These are phyloP conservation scores for Orthosia gothica DNA, from an alignment of 2,888 invertebrate genomes.

Conservation along the genomic window DNA sequence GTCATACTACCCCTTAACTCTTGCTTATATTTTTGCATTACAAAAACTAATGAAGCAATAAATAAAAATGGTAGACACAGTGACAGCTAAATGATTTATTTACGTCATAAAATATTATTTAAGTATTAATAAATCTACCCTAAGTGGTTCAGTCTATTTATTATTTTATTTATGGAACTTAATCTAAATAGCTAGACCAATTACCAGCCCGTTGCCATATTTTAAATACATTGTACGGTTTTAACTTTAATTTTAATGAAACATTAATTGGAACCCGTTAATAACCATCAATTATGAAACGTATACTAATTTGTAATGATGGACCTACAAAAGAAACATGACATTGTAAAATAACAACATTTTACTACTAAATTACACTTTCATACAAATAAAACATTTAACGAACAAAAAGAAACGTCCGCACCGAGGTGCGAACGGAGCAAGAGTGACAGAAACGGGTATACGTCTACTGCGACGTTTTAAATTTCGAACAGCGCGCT, in stretches of 20 bases:
- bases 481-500: slow-evolving; percentile 80
- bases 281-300: slow-evolving; percentile 23
- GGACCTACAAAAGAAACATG: background rate
- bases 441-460: slow-evolving; percentile 83
- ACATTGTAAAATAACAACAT: slow-evolving; percentile 15
- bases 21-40: slow-evolving; percentile 28
- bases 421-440: slow-evolving; percentile 55
- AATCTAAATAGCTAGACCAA: background rate
- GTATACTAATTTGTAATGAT: slow-evolving; percentile 25
- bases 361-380: slow-evolving; percentile 43
- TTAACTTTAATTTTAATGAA: slow-evolving; percentile 11
- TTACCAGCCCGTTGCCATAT: slow-evolving; percentile 1
- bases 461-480: slow-evolving; percentile 81
- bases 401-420: slow-evolving; percentile 48
- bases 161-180: slow-evolving; percentile 4
- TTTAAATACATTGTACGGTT: background rate
- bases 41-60: slow-evolving; percentile 56
- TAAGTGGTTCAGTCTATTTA: background rate
- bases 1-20: slow-evolving; percentile 53
- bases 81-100: slow-evolving; percentile 48
- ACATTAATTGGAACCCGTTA: slow-evolving; percentile 22
- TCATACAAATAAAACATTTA: slow-evolving; percentile 51
- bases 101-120: slow-evolving; percentile 24
- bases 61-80: slow-evolving; percentile 42
- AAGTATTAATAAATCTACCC: slow-evolving; percentile 16